Percentiles rank a stretch among this genome's conserved stretches.
Conservation (phyloP, 2,797 vertebrate species). For the Holocentrus rufus region DNA sequence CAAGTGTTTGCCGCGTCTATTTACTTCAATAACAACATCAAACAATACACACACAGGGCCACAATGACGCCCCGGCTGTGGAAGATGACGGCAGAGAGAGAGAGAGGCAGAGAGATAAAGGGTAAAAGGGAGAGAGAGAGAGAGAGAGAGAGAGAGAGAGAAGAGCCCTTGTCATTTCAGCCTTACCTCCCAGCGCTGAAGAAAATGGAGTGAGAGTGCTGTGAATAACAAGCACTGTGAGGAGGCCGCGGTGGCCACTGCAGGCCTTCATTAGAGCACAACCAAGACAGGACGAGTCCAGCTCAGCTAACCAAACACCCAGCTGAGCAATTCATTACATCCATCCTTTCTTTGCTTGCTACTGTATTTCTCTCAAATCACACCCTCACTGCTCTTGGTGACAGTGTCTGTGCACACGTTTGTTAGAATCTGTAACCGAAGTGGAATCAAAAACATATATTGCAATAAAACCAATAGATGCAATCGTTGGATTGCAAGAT, state of each 20-base stretch:
- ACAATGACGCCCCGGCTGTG: conserved; percentile 55
- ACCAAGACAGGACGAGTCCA: neutral
- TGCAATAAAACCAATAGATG: no score
- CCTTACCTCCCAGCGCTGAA: conserved; percentile 6
- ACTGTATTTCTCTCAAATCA: neutral
- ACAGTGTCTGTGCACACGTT: no score
- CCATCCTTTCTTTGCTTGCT: no score
- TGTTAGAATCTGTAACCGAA: no score
- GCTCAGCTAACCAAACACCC: neutral
- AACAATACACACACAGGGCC: conserved; percentile 75
- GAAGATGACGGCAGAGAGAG: conserved; percentile 55
- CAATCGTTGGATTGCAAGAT: no score
- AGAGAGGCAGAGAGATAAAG: conserved; percentile 14
- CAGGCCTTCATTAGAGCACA: conserved; percentile 45
- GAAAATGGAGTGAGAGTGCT: conserved; percentile 30
- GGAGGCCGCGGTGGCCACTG: conserved; percentile 36
- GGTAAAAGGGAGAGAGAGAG: conserved; percentile 25
- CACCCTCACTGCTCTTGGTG: neutral
- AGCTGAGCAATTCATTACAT: no score
- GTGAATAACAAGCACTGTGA: conserved; percentile 43
- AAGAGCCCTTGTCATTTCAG: conserved; percentile 13
- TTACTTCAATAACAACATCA: conserved; percentile 82
- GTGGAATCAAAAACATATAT: no score
- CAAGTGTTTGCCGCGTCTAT: conserved; percentile 81
- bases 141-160: conserved; percentile 19